These are phyloP conservation scores for Hoplias malabaricus DNA, from an alignment of 2,113 vertebrate genomes.

Conservation along the genomic window DNA sequence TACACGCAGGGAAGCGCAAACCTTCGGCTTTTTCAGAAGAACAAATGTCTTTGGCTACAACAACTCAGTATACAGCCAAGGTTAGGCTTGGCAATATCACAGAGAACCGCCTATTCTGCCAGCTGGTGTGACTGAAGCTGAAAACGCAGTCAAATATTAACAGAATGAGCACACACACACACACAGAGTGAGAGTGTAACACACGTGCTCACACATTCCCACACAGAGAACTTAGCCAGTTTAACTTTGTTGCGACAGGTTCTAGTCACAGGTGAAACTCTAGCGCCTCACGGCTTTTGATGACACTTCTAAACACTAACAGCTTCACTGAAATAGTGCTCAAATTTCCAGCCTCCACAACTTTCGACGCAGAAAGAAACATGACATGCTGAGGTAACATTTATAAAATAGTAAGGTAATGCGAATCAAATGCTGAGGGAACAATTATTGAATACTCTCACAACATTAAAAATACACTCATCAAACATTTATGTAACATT, in stretches of 20 bases:
- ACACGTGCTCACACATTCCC: not conserved
- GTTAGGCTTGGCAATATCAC: not conserved
- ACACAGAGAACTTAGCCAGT: no score
- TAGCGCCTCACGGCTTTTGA: no score
- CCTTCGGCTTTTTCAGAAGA: not conserved
- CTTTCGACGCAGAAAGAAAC: no score
- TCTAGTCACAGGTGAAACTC: no score
- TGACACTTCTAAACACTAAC: no score
- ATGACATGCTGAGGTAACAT: no score
- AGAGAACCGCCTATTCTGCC: not conserved
- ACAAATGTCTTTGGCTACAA: not conserved
- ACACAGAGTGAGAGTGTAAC: no score
- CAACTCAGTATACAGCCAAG: not conserved
- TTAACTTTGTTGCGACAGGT: not conserved
- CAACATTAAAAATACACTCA: no score
- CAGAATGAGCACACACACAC: not conserved
- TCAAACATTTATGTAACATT: not conserved
- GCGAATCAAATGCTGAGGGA: no score
- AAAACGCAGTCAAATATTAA: slow-evolving; percentile 2
- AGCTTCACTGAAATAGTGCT: no score
- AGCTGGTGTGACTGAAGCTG: not conserved
- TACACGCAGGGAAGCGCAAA: not conserved
- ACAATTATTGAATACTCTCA: not conserved
- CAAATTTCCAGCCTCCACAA: no score
- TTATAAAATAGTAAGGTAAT: no score